Evolutionary conservation across 2,888 invertebrate species (phyloP), one percentile per base, ranked within the genome.

Genomic region (Patella ulyssiponensis): DNA sequence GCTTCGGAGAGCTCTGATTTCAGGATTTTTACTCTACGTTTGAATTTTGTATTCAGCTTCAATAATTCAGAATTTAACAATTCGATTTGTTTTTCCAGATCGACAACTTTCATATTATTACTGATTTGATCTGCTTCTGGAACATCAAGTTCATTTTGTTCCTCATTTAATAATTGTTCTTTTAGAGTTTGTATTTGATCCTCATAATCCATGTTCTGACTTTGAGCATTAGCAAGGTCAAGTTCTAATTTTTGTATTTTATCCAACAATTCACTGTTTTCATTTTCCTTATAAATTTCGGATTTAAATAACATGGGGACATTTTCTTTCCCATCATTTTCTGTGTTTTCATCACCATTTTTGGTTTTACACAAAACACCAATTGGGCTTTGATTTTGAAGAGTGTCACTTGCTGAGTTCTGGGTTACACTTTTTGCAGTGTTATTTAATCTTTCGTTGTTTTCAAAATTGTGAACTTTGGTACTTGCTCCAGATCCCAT

Each of bases 401-500:
- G 44, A 44, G 44, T 44, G 44, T 44, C 44, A 44, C 44, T 9
- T 7, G 9, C 44, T 44, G 44, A 9, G 44, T 44, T 44, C 4
- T 44, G 44, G 44, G 9, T 44, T 44, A 9, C 0, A 44, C 44
- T 9, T 44, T 44, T 44, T 44, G 44, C 9, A 9, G 0, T 7
- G 44, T 44, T 44, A 44, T 44, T 44, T 44, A 44, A 1, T 44
- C 4, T 44, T 44, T 44, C 44, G 44, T 44, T 44, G 44, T 64
- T 64, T 20, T 64, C 12, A 20, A 64, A 12, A 64, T 17, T 64
- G 11, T 20, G 9, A n/a, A 64, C 64, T 23, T 64, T 20, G 20
- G 20, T 64, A 64, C 64, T 64, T 23, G 64, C 20, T 23, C 23
- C 64, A 64, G 64, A 64, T 64, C 64, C 64, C 64, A 64, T 64